phyloP scores from a whole-genome alignment of 1,140 invertebrate genomes.

The Zaprionus ghesquierei region DNA sequence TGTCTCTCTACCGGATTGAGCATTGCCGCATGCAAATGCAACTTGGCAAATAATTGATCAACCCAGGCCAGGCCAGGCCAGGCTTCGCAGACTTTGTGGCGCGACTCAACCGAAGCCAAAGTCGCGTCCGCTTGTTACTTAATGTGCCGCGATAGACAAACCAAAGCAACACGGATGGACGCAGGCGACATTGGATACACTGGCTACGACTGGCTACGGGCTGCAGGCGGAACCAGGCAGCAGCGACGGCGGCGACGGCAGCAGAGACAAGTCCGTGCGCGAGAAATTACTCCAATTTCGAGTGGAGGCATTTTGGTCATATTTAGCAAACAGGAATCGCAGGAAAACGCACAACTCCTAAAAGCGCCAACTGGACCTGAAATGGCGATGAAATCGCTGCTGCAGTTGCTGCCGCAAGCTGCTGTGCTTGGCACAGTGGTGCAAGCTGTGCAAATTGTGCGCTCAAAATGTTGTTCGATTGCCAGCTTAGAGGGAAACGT shows the following conservation, averaged over 20 bases:
- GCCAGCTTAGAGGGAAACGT: too few species aligned
- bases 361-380: conserved; percentile 64
- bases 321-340: conserved; percentile 81
- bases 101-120: conserved; percentile 22
- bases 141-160: conserved; percentile 53
- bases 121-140: conserved; percentile 63
- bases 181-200: conserved; percentile 30
- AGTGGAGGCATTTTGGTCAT: conserved; percentile 76
- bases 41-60: conserved; percentile 45
- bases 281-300: conserved; percentile 82
- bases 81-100: conserved; percentile 58
- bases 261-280: conserved; percentile 31
- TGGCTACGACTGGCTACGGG: conserved; percentile 11
- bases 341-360: conserved; percentile 6
- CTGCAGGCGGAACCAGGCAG: conserved; percentile 60
- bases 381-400: conserved; percentile 80
- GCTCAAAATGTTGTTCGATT: too few species aligned
- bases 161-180: not conserved
- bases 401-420: conserved; percentile 3
- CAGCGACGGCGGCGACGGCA: not conserved
- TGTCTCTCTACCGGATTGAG: not conserved
- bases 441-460: not conserved
- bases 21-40: conserved; percentile 29
- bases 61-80: not conserved
- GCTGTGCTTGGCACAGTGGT: conserved; percentile 33